Conservation (phyloP, 2,797 vertebrate genomes). For the Spatula versicolor region DNA sequence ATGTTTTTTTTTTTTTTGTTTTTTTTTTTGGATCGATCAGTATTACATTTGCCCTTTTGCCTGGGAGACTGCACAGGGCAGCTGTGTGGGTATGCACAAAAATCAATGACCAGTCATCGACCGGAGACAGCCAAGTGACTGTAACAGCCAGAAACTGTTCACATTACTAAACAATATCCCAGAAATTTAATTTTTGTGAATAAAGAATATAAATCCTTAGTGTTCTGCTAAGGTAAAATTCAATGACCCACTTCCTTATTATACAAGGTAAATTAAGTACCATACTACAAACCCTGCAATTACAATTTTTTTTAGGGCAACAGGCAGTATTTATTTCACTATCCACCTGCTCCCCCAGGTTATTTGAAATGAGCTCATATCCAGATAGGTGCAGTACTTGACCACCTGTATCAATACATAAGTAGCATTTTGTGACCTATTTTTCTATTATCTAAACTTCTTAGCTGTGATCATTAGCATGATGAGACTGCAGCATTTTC, state of each 20-base stretch:
- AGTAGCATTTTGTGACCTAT: not conserved
- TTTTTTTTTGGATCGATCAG: not conserved
- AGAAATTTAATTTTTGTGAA: not conserved
- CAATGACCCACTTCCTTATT: not conserved
- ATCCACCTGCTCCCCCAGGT: not conserved
- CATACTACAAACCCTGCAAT: not conserved
- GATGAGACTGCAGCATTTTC: not conserved
- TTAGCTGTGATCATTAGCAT: not conserved
- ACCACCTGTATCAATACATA: not conserved
- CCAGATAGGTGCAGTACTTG: not conserved
- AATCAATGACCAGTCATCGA: not conserved
- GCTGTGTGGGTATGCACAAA: not conserved
- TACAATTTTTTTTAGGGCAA: not conserved
- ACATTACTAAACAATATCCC: not conserved
- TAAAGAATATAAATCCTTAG: not conserved
- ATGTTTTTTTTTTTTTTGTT: not conserved
- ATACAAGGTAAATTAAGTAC: not conserved
- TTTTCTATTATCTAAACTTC: not conserved
- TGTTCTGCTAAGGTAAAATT: not conserved
- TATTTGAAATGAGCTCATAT: not conserved
- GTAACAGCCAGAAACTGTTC: not conserved
- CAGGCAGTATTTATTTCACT: not conserved
- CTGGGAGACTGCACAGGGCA: not conserved
- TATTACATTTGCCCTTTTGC: not conserved
- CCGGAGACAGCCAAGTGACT: not conserved